Conservation (phyloP, 2,113 vertebrate species). For the Hydrochoerus hydrochaeris region DNA sequence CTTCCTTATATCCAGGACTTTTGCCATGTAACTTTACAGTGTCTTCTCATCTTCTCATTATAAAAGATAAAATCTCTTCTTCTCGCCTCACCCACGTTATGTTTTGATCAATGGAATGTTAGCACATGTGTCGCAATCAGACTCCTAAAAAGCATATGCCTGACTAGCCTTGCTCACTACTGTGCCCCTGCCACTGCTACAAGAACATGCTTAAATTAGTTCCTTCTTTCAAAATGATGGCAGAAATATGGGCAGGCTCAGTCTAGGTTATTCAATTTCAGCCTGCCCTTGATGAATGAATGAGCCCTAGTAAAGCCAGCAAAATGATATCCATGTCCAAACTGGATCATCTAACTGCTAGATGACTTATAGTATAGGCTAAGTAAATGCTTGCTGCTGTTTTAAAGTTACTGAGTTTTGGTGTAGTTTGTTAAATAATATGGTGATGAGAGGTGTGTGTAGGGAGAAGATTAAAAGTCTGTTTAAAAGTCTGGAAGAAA, state of each 20-base stretch:
- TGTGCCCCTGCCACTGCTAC: neutral
- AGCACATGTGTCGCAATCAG: conserved; percentile 20
- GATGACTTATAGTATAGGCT: neutral
- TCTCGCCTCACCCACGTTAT: neutral
- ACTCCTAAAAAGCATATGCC: conserved; percentile 28
- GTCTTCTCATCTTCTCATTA: neutral
- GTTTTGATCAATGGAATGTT: conserved; percentile 10
- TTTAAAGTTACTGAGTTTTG: neutral
- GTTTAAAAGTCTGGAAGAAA: conserved; percentile 48
- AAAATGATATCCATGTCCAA: neutral
- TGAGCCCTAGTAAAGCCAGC: neutral
- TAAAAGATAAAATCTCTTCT: neutral
- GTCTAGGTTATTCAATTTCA: neutral
- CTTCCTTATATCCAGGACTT: neutral
- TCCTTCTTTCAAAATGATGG: neutral
- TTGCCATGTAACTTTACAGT: neutral
- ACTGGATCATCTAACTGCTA: neutral
- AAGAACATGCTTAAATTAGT: neutral
- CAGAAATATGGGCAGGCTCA: neutral
- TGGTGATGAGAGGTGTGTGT: neutral
- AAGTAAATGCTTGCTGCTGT: conserved; percentile 3
- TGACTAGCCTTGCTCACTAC: neutral
- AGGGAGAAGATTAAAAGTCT: neutral
- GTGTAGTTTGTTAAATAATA: conserved; percentile 13
- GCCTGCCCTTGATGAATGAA: neutral